These are phyloP conservation scores for Ceratosolen fusciceps DNA, from an alignment of 1,140 invertebrate genomes.

Conservation along the genomic window DNA sequence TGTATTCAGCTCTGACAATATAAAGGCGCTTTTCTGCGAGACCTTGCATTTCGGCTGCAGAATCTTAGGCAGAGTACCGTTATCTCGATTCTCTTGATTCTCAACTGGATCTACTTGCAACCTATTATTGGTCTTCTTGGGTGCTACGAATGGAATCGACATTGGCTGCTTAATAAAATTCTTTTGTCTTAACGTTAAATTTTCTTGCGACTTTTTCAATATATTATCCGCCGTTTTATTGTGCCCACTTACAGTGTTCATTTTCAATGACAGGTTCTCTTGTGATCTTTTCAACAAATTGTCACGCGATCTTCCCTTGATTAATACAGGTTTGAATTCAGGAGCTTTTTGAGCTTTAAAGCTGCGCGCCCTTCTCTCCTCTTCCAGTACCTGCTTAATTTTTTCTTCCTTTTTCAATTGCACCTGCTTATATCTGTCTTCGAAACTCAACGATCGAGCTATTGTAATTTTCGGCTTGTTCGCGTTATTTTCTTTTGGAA, in stretches of 20 bases:
- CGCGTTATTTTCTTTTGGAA: conserved; percentile 17
- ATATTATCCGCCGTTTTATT: not conserved
- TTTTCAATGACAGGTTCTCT: conserved; percentile 27
- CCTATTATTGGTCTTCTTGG: conserved; percentile 3
- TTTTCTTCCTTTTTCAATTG: conserved; percentile 71
- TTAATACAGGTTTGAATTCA: conserved; percentile 60
- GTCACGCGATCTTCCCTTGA: conserved; percentile 51
- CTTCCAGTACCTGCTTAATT: conserved; percentile 68
- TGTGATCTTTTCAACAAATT: conserved; percentile 43
- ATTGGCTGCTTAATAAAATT: conserved; percentile 34
- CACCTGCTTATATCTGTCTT: conserved; percentile 68
- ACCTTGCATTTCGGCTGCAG: conserved; percentile 47
- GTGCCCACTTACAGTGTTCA: not conserved
- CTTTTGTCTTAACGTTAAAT: conserved; percentile 9
- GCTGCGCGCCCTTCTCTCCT: conserved; percentile 64
- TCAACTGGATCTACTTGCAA: not conserved
- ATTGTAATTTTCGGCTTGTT: conserved; percentile 50
- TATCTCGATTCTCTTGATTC: conserved; percentile 51
- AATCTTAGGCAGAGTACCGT: conserved; percentile 30
- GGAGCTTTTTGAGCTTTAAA: conserved; percentile 73
- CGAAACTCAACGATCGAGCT: conserved; percentile 72
- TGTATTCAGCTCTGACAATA: conserved; percentile 60
- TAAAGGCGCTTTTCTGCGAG: conserved; percentile 50
- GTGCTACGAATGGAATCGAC: conserved; percentile 17
- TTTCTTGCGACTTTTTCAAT: conserved; percentile 23